Evolutionary conservation across 2,113 vertebrate genomes (phyloP).

Genomic region (Nothobranchius kuhntae): DNA sequence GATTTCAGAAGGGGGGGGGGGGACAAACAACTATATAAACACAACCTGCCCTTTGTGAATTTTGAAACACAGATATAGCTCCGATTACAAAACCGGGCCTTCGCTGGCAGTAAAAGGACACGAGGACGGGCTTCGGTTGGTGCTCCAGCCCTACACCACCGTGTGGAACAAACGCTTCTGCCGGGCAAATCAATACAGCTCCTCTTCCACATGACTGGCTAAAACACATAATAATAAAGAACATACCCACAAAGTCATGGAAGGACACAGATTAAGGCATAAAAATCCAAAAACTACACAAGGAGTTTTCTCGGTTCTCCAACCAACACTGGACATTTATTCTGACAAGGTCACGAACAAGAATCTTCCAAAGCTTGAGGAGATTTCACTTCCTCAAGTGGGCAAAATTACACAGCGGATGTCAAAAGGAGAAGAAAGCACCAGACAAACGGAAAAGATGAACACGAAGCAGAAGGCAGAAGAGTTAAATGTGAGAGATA

Average conservation of each 20-base stretch:
- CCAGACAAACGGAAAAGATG: conserved; percentile 45
- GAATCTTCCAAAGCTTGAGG: background rate
- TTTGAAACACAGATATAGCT: conserved; percentile 47
- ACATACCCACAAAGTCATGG: background rate
- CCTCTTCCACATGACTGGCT: conserved; percentile 13
- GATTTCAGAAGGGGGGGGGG: conserved; percentile 29
- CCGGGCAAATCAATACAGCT: conserved; percentile 55
- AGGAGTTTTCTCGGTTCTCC: background rate
- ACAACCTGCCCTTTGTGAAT: conserved; percentile 35
- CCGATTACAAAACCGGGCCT: conserved; percentile 45
- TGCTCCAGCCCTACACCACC: conserved; percentile 28
- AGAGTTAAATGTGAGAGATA: background rate
- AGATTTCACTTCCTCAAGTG: conserved; percentile 48
- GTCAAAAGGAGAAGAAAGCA: conserved; percentile 1
- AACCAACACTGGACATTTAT: background rate
- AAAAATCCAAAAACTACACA: background rate
- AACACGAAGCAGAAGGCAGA: conserved; percentile 2
- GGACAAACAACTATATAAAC: conserved; percentile 36
- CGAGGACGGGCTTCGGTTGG: conserved; percentile 20
- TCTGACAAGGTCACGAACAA: conserved; percentile 14
- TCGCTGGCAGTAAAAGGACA: conserved; percentile 9
- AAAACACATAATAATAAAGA: conserved; percentile 9
- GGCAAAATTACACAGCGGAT: conserved; percentile 49
- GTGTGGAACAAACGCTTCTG: conserved; percentile 38
- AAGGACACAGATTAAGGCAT: background rate